These are phyloP conservation scores for Oscarella lobularis DNA, from an alignment of 37 sponge, comb jelly and placozoan genomes.

Conservation along the genomic window DNA sequence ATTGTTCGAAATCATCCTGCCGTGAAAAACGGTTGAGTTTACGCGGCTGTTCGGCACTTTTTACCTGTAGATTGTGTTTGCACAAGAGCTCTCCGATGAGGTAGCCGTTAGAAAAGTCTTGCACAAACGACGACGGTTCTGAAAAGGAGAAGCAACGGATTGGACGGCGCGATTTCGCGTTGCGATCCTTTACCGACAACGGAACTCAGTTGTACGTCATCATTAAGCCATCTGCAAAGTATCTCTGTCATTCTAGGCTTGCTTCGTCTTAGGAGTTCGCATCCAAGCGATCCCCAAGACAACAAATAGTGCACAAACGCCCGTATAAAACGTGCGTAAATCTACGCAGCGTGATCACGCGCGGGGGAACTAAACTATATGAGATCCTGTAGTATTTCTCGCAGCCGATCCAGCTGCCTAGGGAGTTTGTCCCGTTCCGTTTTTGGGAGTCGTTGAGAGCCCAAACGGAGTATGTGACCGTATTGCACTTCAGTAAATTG, in stretches of 20 bases:
- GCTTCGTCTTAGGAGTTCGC: no score
- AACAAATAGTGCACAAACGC: no score
- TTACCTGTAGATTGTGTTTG: conserved; percentile 67
- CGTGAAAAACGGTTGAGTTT: no score
- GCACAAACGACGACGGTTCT: conserved; percentile 36
- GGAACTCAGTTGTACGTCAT: conserved; percentile 30
- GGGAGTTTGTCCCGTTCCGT: conserved; percentile 14
- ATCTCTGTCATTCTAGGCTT: conserved; percentile 90
- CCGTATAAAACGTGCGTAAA: no score
- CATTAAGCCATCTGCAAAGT: conserved; percentile 86
- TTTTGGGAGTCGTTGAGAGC: conserved; percentile 21
- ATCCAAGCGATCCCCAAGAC: no score
- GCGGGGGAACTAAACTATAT: neutral
- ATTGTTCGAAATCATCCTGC: conserved; percentile 36
- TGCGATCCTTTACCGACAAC: neutral
- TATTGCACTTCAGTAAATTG: conserved; percentile 57
- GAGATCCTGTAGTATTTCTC: conserved; percentile 8
- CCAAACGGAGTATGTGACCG: conserved; percentile 32
- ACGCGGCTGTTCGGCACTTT: no score
- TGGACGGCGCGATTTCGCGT: neutral
- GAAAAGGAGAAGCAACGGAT: neutral
- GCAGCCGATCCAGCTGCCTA: conserved; percentile 9
- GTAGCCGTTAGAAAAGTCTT: conserved; percentile 68
- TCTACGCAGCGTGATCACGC: no score
- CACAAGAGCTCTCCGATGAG: conserved; percentile 66